Evolutionary conservation across 2,888 invertebrate genomes (phyloP).

Genomic region (Psylliodes chrysocephalus): DNA sequence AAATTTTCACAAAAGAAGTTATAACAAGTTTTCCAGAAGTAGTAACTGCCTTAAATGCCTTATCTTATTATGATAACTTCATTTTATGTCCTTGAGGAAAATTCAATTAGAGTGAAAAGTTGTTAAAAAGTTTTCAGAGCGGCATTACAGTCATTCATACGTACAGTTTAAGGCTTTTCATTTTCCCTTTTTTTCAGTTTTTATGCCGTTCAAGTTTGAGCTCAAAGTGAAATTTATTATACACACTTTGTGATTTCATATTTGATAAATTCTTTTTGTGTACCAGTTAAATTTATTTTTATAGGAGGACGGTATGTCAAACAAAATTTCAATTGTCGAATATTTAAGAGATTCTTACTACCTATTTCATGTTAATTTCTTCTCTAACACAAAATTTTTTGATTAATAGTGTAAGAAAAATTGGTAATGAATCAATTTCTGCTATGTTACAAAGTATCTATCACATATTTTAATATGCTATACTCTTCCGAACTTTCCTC

Average conservation of each 20-base stretch:
- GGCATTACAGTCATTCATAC: slow-evolving; percentile 51
- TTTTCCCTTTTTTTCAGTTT: slow-evolving; percentile 5
- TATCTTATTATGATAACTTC: slow-evolving; percentile 56
- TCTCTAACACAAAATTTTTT: too few relatives aligned
- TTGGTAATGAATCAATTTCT: too few relatives aligned
- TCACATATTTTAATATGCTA: too few relatives aligned
- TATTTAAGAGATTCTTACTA: too few relatives aligned
- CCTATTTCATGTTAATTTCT: too few relatives aligned
- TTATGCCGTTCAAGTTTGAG: neutral
- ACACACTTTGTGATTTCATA: neutral
- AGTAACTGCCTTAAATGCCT: slow-evolving; percentile 50
- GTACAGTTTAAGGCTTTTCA: slow-evolving; percentile 33
- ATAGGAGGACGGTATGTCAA: too few relatives aligned
- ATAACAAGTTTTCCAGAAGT: slow-evolving; percentile 47
- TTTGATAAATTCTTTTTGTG: neutral
- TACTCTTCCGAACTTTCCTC: too few relatives aligned
- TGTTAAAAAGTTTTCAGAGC: slow-evolving; percentile 56
- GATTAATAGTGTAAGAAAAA: too few relatives aligned
- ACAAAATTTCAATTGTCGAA: too few relatives aligned
- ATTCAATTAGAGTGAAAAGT: slow-evolving; percentile 56
- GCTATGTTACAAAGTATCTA: too few relatives aligned
- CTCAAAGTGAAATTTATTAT: neutral
- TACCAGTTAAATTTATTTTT: neutral
- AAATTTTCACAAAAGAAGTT: slow-evolving; percentile 49
- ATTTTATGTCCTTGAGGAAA: slow-evolving; percentile 53